These are phyloP conservation scores for Diarsia dahlii DNA, from an alignment of 2,888 invertebrate genomes.

Conservation along the genomic window DNA sequence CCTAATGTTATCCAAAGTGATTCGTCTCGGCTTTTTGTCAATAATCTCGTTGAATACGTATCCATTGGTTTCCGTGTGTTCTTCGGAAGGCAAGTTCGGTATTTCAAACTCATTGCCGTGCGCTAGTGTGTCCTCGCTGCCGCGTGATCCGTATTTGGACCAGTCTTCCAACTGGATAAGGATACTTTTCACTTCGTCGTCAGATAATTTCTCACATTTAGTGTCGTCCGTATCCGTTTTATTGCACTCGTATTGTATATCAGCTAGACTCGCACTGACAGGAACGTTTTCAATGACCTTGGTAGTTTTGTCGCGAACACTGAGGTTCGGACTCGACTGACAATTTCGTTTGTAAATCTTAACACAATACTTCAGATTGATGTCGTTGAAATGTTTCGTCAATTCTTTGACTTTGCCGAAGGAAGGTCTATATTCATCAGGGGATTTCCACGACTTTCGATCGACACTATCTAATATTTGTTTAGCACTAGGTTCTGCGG, in stretches of 20 bases:
- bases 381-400: slow-evolving; percentile 92
- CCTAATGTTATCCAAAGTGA: slow-evolving; percentile 86
- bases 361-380: slow-evolving; percentile 85
- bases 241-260: slow-evolving; percentile 84
- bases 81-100: slow-evolving; percentile 86
- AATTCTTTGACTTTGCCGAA: slow-evolving; percentile 93
- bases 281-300: slow-evolving; percentile 77
- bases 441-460: slow-evolving; percentile 93
- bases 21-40: slow-evolving; percentile 86
- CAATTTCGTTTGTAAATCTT: slow-evolving; percentile 86
- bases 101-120: slow-evolving; percentile 87
- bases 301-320: slow-evolving; percentile 72
- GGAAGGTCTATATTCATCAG: slow-evolving; percentile 92
- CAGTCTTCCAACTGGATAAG: slow-evolving; percentile 87
- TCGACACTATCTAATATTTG: slow-evolving; percentile 82
- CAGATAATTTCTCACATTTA: slow-evolving; percentile 80
- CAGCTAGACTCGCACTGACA: slow-evolving; percentile 83
- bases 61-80: slow-evolving; percentile 77
- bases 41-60: slow-evolving; percentile 89
- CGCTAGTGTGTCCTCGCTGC: slow-evolving; percentile 86
- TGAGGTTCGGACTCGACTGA: slow-evolving; percentile 88
- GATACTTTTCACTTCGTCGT: slow-evolving; percentile 87
- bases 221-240: slow-evolving; percentile 80
- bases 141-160: slow-evolving; percentile 88
- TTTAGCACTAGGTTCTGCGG: slow-evolving; percentile 78